Percentiles rank a stretch among this genome's conserved stretches.
These are phyloP conservation scores for Herpetotheres cachinnans DNA, from an alignment of 2,113 vertebrate genomes.

Conservation along the genomic window DNA sequence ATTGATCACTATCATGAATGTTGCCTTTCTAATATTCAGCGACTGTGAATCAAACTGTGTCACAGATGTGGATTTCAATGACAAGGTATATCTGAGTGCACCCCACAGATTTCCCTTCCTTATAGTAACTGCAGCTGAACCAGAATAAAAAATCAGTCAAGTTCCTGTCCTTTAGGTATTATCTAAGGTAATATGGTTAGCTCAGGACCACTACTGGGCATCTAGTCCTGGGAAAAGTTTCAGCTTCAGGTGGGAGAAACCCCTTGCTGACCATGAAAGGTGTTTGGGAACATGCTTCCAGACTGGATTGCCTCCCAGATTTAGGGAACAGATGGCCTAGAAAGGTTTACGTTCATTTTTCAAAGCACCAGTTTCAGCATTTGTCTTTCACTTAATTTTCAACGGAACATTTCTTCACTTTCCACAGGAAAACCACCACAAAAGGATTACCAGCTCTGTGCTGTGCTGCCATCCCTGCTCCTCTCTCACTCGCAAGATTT, in stretches of 20 bases:
- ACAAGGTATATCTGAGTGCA: not conserved
- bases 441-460: not conserved
- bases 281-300: not conserved
- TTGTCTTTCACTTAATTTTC: slow-evolving; percentile 7
- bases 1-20: slow-evolving; percentile 17
- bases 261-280: slow-evolving; percentile 9
- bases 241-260: not conserved
- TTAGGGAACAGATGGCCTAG: slow-evolving; percentile 34
- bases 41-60: slow-evolving; percentile 41
- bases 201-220: not conserved
- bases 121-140: not conserved
- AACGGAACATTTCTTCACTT: not conserved
- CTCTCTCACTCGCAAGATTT: not conserved
- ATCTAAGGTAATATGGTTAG: not conserved
- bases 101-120: slow-evolving; percentile 4
- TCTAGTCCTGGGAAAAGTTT: not conserved
- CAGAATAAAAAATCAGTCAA: not conserved
- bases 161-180: not conserved
- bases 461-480: not conserved
- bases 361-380: not conserved
- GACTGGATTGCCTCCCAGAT: slow-evolving; percentile 31
- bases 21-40: slow-evolving; percentile 20
- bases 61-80: slow-evolving; percentile 44
- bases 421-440: not conserved
- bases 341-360: not conserved